Conservation (phyloP, 2,888 invertebrate genomes). For the Cylindroiulus punctatus region DNA sequence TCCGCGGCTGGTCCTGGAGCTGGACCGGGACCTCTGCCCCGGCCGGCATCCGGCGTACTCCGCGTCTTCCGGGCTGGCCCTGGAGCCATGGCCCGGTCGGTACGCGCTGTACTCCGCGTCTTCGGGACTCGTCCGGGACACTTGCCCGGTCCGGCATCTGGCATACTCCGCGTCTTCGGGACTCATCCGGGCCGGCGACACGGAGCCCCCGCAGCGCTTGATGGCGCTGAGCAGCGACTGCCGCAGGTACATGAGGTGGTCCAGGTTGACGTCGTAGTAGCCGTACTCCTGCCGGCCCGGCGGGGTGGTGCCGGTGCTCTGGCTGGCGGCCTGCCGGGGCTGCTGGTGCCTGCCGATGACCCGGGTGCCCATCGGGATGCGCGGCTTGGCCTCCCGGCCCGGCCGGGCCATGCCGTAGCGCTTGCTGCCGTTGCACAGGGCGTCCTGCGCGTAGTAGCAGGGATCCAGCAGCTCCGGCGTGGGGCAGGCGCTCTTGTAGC, state of each 20-base stretch:
- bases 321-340: not conserved
- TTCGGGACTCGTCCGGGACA: not conserved
- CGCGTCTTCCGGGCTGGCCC: not conserved
- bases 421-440: slow-evolving; percentile 54
- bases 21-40: not conserved
- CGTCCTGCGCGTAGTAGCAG: slow-evolving; percentile 61
- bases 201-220: slow-evolving; percentile 60
- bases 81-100: not conserved
- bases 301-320: slow-evolving; percentile 26
- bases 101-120: not conserved
- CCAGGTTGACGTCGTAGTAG: slow-evolving; percentile 60
- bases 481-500: slow-evolving; percentile 65
- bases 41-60: not conserved
- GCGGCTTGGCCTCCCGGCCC: slow-evolving; percentile 60
- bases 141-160: not conserved
- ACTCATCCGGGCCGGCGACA: not conserved
- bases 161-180: not conserved
- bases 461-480: slow-evolving; percentile 64
- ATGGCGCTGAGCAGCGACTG: slow-evolving; percentile 63
- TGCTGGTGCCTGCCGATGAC: slow-evolving; percentile 60
- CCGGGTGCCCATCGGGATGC: slow-evolving; percentile 64
- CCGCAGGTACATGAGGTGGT: slow-evolving; percentile 63
- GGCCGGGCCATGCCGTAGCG: slow-evolving; percentile 57
- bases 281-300: not conserved
- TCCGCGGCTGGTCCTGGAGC: not conserved